Evolutionary conservation across 92 coral and sea anemone species (phyloP).

Genomic region (Parazoanthus atlanticus): DNA sequence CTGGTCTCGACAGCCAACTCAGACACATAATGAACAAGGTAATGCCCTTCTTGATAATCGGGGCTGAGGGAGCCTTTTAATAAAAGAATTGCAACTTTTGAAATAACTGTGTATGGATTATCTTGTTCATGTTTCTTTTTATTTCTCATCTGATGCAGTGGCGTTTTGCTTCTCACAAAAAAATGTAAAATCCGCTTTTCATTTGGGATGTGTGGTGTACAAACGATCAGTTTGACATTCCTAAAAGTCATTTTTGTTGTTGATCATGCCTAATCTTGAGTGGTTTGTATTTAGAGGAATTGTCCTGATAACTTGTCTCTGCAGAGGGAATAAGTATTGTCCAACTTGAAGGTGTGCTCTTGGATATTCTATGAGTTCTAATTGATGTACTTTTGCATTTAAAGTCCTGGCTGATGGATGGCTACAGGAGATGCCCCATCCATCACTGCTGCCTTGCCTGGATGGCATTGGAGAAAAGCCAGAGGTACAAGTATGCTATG

Average conservation of each 20-base stretch:
- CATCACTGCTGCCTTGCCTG: slow-evolving; percentile 9
- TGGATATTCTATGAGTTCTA: neutral
- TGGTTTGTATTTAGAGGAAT: neutral
- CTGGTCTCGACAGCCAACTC: slow-evolving; percentile 27
- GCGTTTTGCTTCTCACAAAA: neutral
- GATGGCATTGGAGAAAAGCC: slow-evolving; percentile 13
- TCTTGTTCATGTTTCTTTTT: neutral
- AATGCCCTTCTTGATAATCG: slow-evolving; percentile 18
- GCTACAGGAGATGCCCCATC: slow-evolving; percentile 10
- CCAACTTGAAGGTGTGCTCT: neutral
- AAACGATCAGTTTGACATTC: too few relatives aligned
- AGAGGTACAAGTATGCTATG: slow-evolving; percentile 22
- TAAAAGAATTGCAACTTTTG: neutral
- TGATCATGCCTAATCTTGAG: neutral
- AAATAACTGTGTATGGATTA: neutral
- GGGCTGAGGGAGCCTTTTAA: neutral
- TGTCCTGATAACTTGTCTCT: neutral
- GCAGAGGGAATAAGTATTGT: neutral
- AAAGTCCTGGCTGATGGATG: slow-evolving; percentile 11
- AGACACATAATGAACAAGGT: slow-evolving; percentile 25
- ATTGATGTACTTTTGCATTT: slow-evolving; percentile 17
- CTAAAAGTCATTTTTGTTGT: neutral
- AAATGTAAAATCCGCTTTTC: neutral
- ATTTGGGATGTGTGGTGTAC: neutral
- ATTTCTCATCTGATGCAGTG: neutral